phyloP scores from a whole-genome alignment of 2,888 invertebrate genomes.

The Epirrita christyi region DNA sequence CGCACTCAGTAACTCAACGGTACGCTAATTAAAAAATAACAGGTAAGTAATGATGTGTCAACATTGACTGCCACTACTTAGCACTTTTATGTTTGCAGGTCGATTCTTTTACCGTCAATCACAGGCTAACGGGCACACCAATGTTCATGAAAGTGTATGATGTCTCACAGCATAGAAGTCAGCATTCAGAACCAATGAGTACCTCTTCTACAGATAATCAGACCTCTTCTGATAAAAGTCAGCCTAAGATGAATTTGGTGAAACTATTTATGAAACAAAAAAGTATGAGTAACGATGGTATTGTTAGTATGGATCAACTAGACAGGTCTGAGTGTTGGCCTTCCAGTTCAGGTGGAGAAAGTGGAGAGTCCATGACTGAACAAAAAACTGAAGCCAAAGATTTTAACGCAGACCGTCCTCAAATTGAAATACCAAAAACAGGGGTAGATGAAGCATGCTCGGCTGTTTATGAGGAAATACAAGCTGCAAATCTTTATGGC shows the following conservation, averaged over 20 bases:
- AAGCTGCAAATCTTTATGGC: constrained; percentile 59
- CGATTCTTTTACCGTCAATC: constrained; percentile 79
- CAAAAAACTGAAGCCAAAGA: constrained; percentile 64
- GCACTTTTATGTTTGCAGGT: constrained; percentile 64
- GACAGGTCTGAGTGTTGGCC: constrained; percentile 91
- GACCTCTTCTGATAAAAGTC: constrained; percentile 77
- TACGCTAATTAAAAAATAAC: constrained; percentile 68
- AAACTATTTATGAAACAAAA: constrained; percentile 96
- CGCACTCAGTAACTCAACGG: constrained; percentile 89
- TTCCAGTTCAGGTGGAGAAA: constrained; percentile 86
- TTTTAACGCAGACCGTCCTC: constrained; percentile 62
- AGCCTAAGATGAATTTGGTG: constrained; percentile 91
- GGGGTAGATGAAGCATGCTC: constrained; percentile 72
- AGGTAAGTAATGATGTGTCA: constrained; percentile 33
- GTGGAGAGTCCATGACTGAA: constrained; percentile 84
- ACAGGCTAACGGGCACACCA: constrained; percentile 72
- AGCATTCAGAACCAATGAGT: constrained; percentile 82
- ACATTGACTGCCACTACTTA: constrained; percentile 40
- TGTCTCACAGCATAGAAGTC: constrained; percentile 77
- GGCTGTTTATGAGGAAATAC: constrained; percentile 73
- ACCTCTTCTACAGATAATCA: constrained; percentile 82
- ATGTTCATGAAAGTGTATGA: constrained; percentile 81
- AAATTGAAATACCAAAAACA: constrained; percentile 83
- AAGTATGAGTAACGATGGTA: constrained; percentile 91
- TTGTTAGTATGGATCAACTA: constrained; percentile 90